Conservation (phyloP, 2,113 vertebrate genomes). For the Onychostoma macrolepis region DNA sequence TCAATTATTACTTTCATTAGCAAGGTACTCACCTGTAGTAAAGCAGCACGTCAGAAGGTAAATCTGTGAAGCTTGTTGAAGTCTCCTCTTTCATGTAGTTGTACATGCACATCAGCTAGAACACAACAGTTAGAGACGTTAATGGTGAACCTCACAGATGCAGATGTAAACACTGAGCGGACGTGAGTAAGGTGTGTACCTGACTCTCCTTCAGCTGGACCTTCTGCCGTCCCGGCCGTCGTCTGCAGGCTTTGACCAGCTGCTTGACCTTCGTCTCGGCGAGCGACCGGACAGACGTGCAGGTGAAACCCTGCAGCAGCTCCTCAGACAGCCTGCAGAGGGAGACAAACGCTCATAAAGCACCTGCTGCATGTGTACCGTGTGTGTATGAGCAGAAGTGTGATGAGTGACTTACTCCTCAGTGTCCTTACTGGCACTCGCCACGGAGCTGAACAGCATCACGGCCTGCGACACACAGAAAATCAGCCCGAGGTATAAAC, state of each 20-base stretch:
- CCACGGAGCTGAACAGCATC: constrained; percentile 58
- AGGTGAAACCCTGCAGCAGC: constrained; percentile 72
- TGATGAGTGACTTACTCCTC: constrained; percentile 64
- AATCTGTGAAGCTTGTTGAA: constrained; percentile 59
- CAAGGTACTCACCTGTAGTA: constrained; percentile 65
- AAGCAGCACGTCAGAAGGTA: constrained; percentile 72
- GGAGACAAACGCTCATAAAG: background rate
- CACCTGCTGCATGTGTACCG: background rate
- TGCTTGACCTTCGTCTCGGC: background rate
- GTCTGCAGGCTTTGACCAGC: constrained; percentile 60
- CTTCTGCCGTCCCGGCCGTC: constrained; percentile 46
- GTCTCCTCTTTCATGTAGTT: constrained; percentile 57
- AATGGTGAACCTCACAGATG: background rate
- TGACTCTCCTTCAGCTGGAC: constrained; percentile 63
- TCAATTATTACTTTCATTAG: background rate
- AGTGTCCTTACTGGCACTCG: constrained; percentile 12
- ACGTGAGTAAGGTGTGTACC: constrained; percentile 45
- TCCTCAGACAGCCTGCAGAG: constrained; percentile 62
- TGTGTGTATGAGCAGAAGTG: background rate
- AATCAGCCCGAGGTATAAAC: background rate
- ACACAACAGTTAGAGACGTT: background rate
- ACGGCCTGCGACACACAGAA: constrained; percentile 50
- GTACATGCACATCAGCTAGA: constrained; percentile 73
- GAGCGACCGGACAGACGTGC: constrained; percentile 49
- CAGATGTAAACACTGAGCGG: background rate